Conservation (phyloP, 2,888 invertebrate genomes). For the Globia sparganii region DNA sequence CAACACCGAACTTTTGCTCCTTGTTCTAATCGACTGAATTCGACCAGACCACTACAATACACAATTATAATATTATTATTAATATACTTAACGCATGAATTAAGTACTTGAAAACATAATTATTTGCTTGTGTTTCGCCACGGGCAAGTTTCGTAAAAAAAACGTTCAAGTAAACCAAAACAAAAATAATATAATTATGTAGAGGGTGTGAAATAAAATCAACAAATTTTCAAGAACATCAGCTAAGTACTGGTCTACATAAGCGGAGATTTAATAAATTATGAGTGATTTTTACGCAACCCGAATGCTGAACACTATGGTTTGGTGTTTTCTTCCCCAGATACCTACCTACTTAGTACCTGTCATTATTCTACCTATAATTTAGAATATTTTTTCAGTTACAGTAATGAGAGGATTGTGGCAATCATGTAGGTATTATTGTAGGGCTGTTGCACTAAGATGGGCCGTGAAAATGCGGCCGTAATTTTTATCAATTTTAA, state of each 20-base stretch:
- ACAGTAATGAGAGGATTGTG: not conserved
- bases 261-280: not conserved
- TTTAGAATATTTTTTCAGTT: not conserved
- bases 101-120: not conserved
- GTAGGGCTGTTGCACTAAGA: not conserved
- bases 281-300: not conserved
- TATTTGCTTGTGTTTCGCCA: not conserved
- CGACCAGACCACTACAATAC: not conserved
- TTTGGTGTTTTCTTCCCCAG: not conserved
- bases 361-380: not conserved
- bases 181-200: not conserved
- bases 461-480: not conserved
- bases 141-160: not conserved
- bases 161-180: not conserved
- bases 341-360: not conserved
- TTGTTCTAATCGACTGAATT: constrained; percentile 6
- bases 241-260: not conserved
- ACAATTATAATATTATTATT: not conserved
- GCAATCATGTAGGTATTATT: not conserved
- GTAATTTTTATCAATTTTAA: not conserved
- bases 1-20: constrained; percentile 17
- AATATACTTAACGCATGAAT: not conserved
- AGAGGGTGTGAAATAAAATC: not conserved
- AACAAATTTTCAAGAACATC: constrained; percentile 7
- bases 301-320: not conserved